Evolutionary conservation across 2,888 invertebrate species (phyloP).

Genomic region (Venusia cambrica): DNA sequence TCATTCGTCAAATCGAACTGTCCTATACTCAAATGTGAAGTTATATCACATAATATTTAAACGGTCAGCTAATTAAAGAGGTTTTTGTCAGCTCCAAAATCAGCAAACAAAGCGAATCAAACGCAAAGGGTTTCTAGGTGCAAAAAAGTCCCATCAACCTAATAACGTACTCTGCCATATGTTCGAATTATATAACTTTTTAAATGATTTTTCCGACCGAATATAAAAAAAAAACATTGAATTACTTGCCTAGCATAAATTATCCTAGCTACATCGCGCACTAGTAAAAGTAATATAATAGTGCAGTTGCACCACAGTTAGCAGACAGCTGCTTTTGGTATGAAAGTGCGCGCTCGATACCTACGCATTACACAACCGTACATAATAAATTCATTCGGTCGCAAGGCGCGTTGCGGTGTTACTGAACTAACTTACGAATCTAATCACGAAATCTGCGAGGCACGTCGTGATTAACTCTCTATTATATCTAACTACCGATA

Average conservation of each 20-base stretch:
- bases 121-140: too few species aligned
- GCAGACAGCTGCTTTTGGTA: constrained; percentile 4
- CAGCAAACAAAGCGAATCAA: too few species aligned
- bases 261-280: constrained; percentile 51
- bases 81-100: too few species aligned
- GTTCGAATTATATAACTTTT: too few species aligned
- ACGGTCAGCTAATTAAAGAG: too few species aligned
- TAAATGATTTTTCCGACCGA: too few species aligned
- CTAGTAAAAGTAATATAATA: constrained; percentile 13
- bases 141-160: too few species aligned
- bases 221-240: too few species aligned
- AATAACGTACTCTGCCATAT: too few species aligned
- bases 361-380: constrained; percentile 20
- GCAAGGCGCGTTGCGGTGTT: constrained; percentile 48
- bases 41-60: constrained; percentile 69
- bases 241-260: too few species aligned
- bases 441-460: constrained; percentile 57
- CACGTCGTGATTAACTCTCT: constrained; percentile 61
- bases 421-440: constrained; percentile 37
- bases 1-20: constrained; percentile 9
- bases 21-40: constrained; percentile 43
- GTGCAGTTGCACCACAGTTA: constrained; percentile 5
- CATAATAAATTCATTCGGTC: constrained; percentile 31
- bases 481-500: constrained; percentile 16
- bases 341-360: constrained; percentile 1